Conservation (phyloP, 2,888 invertebrate species). For the Cordilura impudica region DNA sequence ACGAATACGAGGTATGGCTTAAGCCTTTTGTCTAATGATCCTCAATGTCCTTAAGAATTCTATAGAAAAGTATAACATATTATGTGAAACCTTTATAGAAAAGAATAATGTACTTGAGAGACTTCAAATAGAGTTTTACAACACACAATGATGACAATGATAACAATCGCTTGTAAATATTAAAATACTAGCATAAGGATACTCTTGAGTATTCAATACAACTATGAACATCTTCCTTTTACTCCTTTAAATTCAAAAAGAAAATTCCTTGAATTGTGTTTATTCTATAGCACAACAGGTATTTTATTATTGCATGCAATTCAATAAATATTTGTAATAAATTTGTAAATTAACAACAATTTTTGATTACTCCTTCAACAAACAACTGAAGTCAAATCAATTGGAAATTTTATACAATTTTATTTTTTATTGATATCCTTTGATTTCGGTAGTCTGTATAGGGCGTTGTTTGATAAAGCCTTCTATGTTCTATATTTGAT, state of each 20-base stretch:
- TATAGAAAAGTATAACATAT: constrained; percentile 27
- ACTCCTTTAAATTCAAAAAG: background rate
- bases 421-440: constrained; percentile 5
- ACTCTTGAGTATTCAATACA: constrained; percentile 1
- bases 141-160: constrained; percentile 53
- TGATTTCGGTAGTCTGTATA: constrained; percentile 19
- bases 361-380: constrained; percentile 49
- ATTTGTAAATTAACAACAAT: constrained; percentile 36
- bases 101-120: constrained; percentile 2
- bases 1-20: constrained; percentile 4
- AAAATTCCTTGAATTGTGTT: background rate
- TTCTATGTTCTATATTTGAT: constrained; percentile 44
- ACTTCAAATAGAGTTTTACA: constrained; percentile 42
- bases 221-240: constrained; percentile 12
- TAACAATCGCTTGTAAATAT: constrained; percentile 46
- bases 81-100: constrained; percentile 22
- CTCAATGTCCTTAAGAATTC: constrained; percentile 36
- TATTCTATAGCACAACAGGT: constrained; percentile 54
- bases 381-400: constrained; percentile 58
- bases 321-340: constrained; percentile 52
- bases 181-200: constrained; percentile 51
- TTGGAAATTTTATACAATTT: constrained; percentile 39
- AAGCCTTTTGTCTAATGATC: constrained; percentile 46
- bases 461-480: constrained; percentile 47
- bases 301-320: constrained; percentile 50